These are phyloP conservation scores for Myrmophylax atrothorax DNA, from an alignment of 2,113 vertebrate genomes.

Conservation along the genomic window DNA sequence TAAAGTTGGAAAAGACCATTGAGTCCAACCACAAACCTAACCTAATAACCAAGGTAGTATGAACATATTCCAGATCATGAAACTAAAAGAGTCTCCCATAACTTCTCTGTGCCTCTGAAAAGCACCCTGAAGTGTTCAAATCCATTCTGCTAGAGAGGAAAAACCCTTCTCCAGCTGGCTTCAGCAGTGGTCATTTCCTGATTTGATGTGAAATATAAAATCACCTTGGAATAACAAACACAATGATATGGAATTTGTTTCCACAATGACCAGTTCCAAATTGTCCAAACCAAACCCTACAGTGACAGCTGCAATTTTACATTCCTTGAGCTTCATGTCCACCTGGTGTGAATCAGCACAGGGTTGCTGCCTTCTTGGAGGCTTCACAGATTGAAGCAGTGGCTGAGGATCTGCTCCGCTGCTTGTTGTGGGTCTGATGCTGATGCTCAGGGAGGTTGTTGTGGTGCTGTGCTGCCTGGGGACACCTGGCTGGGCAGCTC, in stretches of 20 bases:
- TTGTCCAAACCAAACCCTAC: background rate
- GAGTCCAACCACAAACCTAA: background rate
- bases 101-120: background rate
- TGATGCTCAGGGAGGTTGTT: background rate
- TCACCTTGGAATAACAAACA: background rate
- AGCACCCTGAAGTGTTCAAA: background rate
- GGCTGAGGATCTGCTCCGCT: background rate
- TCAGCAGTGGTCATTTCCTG: background rate
- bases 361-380: background rate
- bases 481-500: background rate
- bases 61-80: background rate
- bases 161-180: background rate
- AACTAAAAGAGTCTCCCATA: background rate
- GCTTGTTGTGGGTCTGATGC: background rate
- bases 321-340: background rate
- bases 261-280: background rate
- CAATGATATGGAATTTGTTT: rapidly evolving
- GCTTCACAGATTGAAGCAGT: background rate
- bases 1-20: background rate
- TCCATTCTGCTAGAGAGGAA: background rate
- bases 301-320: background rate
- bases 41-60: background rate
- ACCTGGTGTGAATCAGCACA: background rate
- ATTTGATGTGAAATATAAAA: background rate
- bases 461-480: background rate